Evolutionary conservation across 2,113 vertebrate species (phyloP), one percentile per base, ranked within the genome.

Genomic region (Chascanopsetta lugubris): DNA sequence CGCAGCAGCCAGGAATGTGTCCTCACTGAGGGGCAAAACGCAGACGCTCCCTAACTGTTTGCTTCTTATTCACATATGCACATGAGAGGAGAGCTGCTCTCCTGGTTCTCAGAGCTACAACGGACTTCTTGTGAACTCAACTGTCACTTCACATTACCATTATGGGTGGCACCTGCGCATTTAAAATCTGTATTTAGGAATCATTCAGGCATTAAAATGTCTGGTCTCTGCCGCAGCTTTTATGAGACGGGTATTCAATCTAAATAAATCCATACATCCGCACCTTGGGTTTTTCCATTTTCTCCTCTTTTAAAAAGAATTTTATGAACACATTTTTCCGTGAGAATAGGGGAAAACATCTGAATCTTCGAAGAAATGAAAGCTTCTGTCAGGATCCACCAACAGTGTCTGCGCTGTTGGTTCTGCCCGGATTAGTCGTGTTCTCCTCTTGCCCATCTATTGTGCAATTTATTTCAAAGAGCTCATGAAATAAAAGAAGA

Each of bases 1-100:
- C 85, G 55, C 70, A 77, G 66, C 69, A 50, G 66, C 8, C 34
- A 85, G 78, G 84, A 90, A 90, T 79, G 81, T 73, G 74, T 90
- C 83, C 82, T 77, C 63, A 59, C 72, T 68, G 72, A 80, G 78
- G 71, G 74, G 59, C n/a, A n/a, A 15, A 72, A 38, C 8, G 27
- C 67, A 61, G 65, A 61, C 75, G 61, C 34, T 7, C 57, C 20
- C 55, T 0, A 27, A 40, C 47, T 65, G 65, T 76, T 87, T 80
- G 77, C 76, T 80, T 84, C 78, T 84, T 82, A 84, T 83, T 85
- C 76, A 76, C 76, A 70, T 78, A 42, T 64, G 59, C 34, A 59
- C 74, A 68, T 74, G 32, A 51, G 43, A 78, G 15, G 18, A 51
- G 55, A 48, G 25, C 27, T 13, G 25, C 27, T 13, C 76, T 77